A percentile compares a stretch with the other conserved stretches of the same genome.
phyloP scores from a whole-genome alignment of 2,888 invertebrate genomes.

The Andrena minutula region DNA sequence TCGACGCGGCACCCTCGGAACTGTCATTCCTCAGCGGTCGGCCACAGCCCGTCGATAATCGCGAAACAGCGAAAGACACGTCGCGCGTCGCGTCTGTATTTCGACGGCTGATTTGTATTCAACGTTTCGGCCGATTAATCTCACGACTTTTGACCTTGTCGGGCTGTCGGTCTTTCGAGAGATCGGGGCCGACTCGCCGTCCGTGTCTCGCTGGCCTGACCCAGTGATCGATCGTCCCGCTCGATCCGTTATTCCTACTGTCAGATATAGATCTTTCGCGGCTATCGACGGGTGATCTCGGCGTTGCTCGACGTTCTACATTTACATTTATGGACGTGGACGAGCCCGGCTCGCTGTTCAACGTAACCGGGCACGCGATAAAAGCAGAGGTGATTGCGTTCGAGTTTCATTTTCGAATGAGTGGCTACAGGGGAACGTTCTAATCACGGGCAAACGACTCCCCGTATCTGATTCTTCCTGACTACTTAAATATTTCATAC shows the following conservation, averaged over 20 bases:
- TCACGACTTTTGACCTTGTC: slow-evolving; percentile 76
- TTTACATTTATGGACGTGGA: slow-evolving; percentile 19
- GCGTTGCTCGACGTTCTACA: slow-evolving; percentile 29
- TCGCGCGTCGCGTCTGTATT: slow-evolving; percentile 18
- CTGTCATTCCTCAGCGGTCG: neutral
- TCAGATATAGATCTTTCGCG: slow-evolving; percentile 57
- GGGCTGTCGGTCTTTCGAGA: slow-evolving; percentile 70
- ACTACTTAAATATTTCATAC: slow-evolving; percentile 11
- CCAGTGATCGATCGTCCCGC: slow-evolving; percentile 73
- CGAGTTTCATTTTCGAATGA: slow-evolving; percentile 15
- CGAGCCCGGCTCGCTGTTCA: neutral
- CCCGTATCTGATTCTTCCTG: neutral
- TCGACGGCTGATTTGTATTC: slow-evolving; percentile 73
- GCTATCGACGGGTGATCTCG: slow-evolving; percentile 40
- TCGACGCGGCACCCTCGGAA: neutral
- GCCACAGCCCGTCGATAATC: neutral
- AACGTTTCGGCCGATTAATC: slow-evolving; percentile 73
- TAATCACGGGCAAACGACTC: neutral
- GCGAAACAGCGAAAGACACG: slow-evolving; percentile 46
- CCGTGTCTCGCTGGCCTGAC: slow-evolving; percentile 57
- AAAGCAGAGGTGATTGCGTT: neutral
- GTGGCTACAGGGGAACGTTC: neutral
- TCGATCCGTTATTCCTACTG: slow-evolving; percentile 56
- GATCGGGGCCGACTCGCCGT: slow-evolving; percentile 60
- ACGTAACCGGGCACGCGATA: neutral